Percentiles rank a stretch among this genome's conserved stretches.
These are phyloP conservation scores for Oscheius sp. DNA, from an alignment of 2,888 invertebrate species.

Conservation along the genomic window DNA sequence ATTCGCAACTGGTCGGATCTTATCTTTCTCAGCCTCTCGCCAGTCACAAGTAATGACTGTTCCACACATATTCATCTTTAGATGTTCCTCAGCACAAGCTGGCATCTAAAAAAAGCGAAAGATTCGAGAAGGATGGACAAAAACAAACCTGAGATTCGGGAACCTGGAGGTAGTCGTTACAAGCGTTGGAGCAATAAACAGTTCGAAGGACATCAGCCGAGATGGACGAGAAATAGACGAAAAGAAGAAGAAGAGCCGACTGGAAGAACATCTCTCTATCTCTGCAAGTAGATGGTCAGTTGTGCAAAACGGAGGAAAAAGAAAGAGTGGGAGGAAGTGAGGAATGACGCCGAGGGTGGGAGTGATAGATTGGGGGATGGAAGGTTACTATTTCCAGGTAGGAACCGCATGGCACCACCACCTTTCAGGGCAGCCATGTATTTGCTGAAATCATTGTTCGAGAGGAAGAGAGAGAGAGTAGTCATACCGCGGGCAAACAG, in stretches of 20 bases:
- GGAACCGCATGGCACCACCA: no score
- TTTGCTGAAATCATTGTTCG: conserved; percentile 10
- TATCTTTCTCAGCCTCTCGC: conserved; percentile 45
- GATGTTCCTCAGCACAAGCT: conserved; percentile 35
- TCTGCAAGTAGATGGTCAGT: neutral
- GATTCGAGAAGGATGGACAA: neutral
- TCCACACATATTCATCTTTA: conserved; percentile 46
- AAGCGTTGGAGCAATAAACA: conserved; percentile 42
- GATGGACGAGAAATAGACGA: conserved; percentile 1
- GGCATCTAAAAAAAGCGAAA: conserved; percentile 42
- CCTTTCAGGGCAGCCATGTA: no score
- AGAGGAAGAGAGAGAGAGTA: no score
- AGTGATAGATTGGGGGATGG: neutral
- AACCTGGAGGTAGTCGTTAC: conserved; percentile 44
- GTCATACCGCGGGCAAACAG: neutral
- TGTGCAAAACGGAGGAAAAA: neutral
- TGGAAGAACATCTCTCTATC: no score
- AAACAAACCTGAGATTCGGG: conserved; percentile 32
- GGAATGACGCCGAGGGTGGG: no score
- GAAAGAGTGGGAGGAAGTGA: no score
- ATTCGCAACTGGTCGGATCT: conserved; percentile 41
- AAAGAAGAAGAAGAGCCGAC: conserved; percentile 3
- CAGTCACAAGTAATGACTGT: conserved; percentile 51
- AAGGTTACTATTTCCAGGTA: neutral
- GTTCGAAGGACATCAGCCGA: conserved; percentile 39